phyloP scores from a whole-genome alignment of 2,113 vertebrate genomes.

The Nicator chloris region DNA sequence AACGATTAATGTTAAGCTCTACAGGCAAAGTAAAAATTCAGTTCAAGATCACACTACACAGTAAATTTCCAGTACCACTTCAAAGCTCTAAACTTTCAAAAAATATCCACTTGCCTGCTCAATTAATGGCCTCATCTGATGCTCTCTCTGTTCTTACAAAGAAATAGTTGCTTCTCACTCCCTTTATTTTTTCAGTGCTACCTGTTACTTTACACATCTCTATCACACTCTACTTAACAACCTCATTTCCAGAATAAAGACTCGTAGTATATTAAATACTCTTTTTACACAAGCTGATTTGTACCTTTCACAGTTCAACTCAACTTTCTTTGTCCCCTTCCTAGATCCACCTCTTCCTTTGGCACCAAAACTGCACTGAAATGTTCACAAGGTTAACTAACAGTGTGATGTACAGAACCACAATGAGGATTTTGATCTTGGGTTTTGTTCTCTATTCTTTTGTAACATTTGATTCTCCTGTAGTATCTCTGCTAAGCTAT shows the following conservation, averaged over 20 bases:
- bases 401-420: neutral
- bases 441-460: neutral
- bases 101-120: neutral
- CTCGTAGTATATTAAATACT: neutral
- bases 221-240: neutral
- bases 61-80: neutral
- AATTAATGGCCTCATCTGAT: neutral
- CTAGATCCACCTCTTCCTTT: neutral
- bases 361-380: neutral
- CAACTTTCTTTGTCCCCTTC: neutral
- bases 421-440: neutral
- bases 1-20: neutral
- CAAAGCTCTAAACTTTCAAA: neutral
- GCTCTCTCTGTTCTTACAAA: neutral
- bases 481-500: neutral
- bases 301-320: neutral
- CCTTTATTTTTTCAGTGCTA: neutral
- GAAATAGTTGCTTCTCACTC: neutral
- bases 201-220: neutral
- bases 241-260: neutral
- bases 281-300: neutral
- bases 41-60: neutral
- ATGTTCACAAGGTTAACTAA: neutral
- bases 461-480: neutral
- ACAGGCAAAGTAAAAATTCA: neutral